A percentile compares a stretch with the other conserved stretches of the same genome.
Conservation (phyloP, 2,113 vertebrate species). For the Amia ocellicauda region DNA sequence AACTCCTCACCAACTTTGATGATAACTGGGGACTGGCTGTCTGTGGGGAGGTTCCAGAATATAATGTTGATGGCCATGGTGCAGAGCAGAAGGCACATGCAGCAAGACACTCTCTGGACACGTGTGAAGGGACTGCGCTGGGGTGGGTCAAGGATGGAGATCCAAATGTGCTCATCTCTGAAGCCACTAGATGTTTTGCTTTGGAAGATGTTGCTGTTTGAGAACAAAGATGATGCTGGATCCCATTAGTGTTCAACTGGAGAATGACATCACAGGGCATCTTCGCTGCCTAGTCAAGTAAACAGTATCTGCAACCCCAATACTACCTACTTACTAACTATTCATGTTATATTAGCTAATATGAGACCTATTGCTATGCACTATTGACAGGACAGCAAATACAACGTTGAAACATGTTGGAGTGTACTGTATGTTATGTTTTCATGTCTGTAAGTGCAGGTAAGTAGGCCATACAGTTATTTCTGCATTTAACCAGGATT, state of each 20-base stretch:
- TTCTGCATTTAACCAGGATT: too few relatives aligned
- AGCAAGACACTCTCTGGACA: conserved; percentile 72
- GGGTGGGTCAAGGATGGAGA: conserved; percentile 69
- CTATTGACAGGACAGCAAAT: too few relatives aligned
- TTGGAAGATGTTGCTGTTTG: conserved; percentile 69
- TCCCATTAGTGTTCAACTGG: neutral
- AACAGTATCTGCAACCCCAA: too few relatives aligned
- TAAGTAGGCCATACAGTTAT: too few relatives aligned
- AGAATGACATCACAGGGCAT: neutral
- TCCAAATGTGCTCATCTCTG: conserved; percentile 74
- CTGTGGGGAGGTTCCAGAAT: conserved; percentile 67
- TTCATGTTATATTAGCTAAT: too few relatives aligned
- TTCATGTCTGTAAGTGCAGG: too few relatives aligned
- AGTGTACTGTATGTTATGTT: too few relatives aligned
- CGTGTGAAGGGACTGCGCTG: conserved; percentile 69
- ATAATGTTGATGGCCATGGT: conserved; percentile 80
- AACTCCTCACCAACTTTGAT: conserved; percentile 54
- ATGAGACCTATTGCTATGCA: too few relatives aligned
- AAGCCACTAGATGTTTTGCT: conserved; percentile 67
- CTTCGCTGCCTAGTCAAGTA: too few relatives aligned
- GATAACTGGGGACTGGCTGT: conserved; percentile 51
- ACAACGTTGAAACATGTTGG: too few relatives aligned
- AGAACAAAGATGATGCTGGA: neutral
- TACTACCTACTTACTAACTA: too few relatives aligned
- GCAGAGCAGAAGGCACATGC: conserved; percentile 73